Evolutionary conservation across 2,113 vertebrate species (phyloP).

Genomic region (Dicentrarchus labrax): DNA sequence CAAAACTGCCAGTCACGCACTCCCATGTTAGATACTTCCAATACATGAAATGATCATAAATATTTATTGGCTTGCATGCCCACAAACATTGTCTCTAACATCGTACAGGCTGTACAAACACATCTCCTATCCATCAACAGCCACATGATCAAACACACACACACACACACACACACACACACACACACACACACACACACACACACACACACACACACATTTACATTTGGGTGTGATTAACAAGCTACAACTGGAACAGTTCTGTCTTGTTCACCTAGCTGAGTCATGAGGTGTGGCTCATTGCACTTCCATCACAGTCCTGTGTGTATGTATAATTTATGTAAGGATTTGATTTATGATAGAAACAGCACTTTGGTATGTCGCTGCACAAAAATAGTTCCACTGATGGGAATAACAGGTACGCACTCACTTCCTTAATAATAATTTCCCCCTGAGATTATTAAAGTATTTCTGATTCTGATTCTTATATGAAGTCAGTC

Average conservation of each 20-base stretch:
- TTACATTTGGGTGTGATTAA: constrained; percentile 16
- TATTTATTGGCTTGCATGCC: not conserved
- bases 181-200: not conserved
- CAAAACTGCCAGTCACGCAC: not conserved
- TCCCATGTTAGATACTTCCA: not conserved
- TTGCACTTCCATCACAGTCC: not conserved
- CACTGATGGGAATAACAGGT: not conserved
- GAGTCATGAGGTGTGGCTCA: constrained; percentile 39
- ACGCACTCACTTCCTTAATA: not conserved
- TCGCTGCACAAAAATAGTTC: not conserved
- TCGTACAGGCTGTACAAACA: not conserved
- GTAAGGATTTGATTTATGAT: constrained; percentile 1
- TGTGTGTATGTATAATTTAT: not conserved
- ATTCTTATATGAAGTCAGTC: not conserved
- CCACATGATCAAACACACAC: not conserved
- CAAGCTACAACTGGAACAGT: not conserved
- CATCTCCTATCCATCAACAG: not conserved
- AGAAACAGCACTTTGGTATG: constrained; percentile 5
- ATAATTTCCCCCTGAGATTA: no score
- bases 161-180: no score
- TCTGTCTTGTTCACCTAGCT: not conserved
- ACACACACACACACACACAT: not conserved
- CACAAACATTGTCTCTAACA: not conserved
- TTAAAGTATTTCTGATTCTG: no score
- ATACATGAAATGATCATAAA: not conserved